Conservation (phyloP, 2,888 invertebrate genomes). For the Pterostichus niger region DNA sequence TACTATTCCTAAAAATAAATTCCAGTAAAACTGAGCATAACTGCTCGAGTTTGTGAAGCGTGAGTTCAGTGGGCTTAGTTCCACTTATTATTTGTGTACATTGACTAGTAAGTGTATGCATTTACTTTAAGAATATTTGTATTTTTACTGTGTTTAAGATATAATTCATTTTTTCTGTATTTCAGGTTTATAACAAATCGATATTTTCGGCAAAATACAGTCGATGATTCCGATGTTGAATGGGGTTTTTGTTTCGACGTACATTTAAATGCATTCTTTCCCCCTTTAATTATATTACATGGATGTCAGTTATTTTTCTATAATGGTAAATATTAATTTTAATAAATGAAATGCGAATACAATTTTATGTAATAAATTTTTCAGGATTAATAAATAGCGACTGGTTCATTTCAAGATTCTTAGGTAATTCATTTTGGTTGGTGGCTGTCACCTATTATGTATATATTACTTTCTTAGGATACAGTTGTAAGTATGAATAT, state of each 20-base stretch:
- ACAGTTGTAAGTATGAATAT: constrained; percentile 86
- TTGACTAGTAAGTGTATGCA: too few species aligned
- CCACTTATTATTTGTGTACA: too few species aligned
- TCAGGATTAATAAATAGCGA: constrained; percentile 88
- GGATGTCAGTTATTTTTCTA: constrained; percentile 94
- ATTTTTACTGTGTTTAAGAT: constrained; percentile 72
- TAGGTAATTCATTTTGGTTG: constrained; percentile 97
- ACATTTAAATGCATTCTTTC: constrained; percentile 98
- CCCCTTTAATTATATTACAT: constrained; percentile 95
- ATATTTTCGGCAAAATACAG: constrained; percentile 84
- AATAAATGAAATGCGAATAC: constrained; percentile 63
- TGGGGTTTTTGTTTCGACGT: constrained; percentile 99
- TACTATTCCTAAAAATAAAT: too few species aligned
- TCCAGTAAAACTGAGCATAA: too few species aligned
- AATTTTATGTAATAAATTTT: constrained; percentile 26
- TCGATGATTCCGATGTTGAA: constrained; percentile 90
- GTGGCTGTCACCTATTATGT: constrained; percentile 94
- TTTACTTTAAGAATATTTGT: too few species aligned
- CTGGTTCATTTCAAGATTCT: constrained; percentile 88
- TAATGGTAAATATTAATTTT: constrained; percentile 81
- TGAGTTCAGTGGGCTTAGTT: too few species aligned
- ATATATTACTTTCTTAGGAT: constrained; percentile 98
- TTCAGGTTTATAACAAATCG: constrained; percentile 90
- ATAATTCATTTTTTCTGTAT: constrained; percentile 69
- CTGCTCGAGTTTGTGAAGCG: too few species aligned